These are phyloP conservation scores for Aurelia coerulea DNA, from an alignment of 30 jellyfish, hydroid and myxozoan species.

Conservation along the genomic window DNA sequence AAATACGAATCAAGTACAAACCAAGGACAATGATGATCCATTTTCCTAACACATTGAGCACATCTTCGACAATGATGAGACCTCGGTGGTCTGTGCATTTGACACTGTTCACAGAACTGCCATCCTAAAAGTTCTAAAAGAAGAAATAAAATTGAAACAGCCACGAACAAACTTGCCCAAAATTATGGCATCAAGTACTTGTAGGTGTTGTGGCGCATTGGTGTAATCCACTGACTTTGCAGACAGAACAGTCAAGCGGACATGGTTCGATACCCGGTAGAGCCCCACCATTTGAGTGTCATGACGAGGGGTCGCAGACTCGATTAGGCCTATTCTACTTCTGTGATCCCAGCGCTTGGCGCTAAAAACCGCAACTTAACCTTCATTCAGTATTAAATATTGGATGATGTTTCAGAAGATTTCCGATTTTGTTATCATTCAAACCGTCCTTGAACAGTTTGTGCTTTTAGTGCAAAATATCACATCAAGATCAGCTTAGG, in stretches of 20 bases:
- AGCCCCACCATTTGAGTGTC: no score
- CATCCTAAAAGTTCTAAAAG: constrained; percentile 72
- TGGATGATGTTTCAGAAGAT: neutral
- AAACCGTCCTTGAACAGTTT: no score
- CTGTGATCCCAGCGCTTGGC: no score
- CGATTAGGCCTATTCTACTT: no score
- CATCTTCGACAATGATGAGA: constrained; percentile 84
- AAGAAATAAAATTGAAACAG: neutral
- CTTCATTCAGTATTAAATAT: neutral
- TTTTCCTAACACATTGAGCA: constrained; percentile 68
- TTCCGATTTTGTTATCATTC: no score
- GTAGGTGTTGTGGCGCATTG: no score
- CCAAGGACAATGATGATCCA: constrained; percentile 91
- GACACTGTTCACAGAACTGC: constrained; percentile 75
- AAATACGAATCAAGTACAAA: constrained; percentile 3
- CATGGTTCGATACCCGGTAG: no score
- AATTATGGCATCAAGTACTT: neutral
- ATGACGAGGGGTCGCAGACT: no score
- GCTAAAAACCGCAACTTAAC: no score
- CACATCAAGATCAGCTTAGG: neutral
- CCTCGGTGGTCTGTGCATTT: constrained; percentile 77
- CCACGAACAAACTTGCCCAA: neutral
- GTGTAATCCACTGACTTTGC: no score
- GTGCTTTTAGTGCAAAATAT: neutral
- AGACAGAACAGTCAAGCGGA: no score